These are phyloP conservation scores for Coelopa pilipes DNA, from an alignment of 2,888 invertebrate species.

Conservation along the genomic window DNA sequence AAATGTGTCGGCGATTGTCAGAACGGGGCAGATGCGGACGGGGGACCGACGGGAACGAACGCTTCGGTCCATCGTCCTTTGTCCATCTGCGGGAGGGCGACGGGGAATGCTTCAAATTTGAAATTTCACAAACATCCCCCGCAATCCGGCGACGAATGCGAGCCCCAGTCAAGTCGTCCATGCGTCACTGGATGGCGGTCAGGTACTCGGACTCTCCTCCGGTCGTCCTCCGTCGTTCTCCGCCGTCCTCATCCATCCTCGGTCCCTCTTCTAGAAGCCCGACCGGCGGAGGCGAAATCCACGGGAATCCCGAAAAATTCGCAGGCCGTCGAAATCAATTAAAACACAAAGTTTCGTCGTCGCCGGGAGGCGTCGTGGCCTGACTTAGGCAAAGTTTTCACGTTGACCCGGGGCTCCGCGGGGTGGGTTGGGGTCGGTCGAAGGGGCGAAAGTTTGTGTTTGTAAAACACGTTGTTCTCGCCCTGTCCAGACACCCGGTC, in stretches of 20 bases:
- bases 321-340: constrained; percentile 13
- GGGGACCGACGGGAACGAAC: too few species aligned
- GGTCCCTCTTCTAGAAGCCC: not conserved
- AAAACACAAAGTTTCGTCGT: not conserved
- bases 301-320: too few species aligned
- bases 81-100: not conserved
- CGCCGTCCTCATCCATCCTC: not conserved
- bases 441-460: constrained; percentile 29
- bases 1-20: constrained; percentile 26
- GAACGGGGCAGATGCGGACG: not conserved
- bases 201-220: not conserved
- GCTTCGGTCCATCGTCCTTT: not conserved
- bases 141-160: not conserved
- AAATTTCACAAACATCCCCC: constrained; percentile 19
- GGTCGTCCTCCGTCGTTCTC: not conserved
- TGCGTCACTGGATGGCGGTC: not conserved
- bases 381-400: constrained; percentile 28
- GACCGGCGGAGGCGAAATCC: not conserved
- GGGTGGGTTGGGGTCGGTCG: constrained; percentile 30
- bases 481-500: too few species aligned
- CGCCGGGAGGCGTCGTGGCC: not conserved
- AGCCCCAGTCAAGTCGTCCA: not conserved
- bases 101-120: not conserved
- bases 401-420: constrained; percentile 37
- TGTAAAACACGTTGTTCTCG: constrained; percentile 27